phyloP scores from a whole-genome alignment of 23 tunicate genomes.

The Halocynthia aurantium region DNA sequence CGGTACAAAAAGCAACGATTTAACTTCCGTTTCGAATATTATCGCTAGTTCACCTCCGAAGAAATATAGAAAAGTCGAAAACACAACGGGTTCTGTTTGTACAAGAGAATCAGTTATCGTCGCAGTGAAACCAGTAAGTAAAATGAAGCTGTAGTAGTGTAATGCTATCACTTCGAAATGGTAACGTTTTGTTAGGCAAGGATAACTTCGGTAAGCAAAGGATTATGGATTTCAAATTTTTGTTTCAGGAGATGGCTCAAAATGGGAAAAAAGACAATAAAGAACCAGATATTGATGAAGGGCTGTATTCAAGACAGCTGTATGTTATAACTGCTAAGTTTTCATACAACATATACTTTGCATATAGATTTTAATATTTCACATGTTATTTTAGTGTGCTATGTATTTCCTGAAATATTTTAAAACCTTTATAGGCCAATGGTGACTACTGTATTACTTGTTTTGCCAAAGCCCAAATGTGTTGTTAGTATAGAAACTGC shows the following conservation, averaged over 20 bases:
- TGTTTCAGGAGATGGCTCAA: slow-evolving; percentile 29
- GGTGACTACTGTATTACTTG: too few relatives aligned
- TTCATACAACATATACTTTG: not conserved
- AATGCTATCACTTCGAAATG: too few relatives aligned
- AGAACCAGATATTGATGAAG: slow-evolving; percentile 71
- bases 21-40: not conserved
- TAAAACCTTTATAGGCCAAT: too few relatives aligned
- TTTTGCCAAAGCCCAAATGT: too few relatives aligned
- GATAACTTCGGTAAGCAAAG: too few relatives aligned
- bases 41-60: slow-evolving; percentile 54
- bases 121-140: slow-evolving; percentile 41
- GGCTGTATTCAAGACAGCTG: slow-evolving; percentile 93
- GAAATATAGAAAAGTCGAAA: slow-evolving; percentile 49
- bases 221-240: not conserved
- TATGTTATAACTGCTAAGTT: slow-evolving; percentile 21
- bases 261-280: slow-evolving; percentile 52
- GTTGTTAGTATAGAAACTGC: too few relatives aligned
- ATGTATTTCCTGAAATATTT: not conserved
- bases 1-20: slow-evolving; percentile 3
- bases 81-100: slow-evolving; percentile 28
- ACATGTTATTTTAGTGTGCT: not conserved
- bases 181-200: not conserved
- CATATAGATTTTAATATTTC: not conserved
- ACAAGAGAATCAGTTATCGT: slow-evolving; percentile 20
- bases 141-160: not conserved